Evolutionary conservation across 1,140 invertebrate species (phyloP).

Genomic region (Trialeurodes vaporariorum): DNA sequence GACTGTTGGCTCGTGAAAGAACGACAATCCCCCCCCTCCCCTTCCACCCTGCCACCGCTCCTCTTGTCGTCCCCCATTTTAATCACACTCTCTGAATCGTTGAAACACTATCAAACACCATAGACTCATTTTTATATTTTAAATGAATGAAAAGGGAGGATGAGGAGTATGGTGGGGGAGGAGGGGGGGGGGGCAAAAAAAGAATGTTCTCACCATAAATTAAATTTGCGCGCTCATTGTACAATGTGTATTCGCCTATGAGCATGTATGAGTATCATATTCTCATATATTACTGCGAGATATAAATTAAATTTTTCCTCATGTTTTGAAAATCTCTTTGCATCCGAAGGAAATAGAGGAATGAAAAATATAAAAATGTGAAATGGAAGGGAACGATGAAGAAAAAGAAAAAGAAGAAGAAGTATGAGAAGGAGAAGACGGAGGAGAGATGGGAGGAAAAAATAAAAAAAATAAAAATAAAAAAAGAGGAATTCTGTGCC

Average conservation of each 20-base stretch:
- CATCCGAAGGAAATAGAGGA: background rate
- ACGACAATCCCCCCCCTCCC: no score
- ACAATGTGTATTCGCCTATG: background rate
- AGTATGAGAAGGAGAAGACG: no score
- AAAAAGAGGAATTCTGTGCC: background rate
- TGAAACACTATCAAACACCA: no score
- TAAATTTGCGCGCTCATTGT: background rate
- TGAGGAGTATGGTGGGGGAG: no score
- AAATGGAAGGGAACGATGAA: background rate
- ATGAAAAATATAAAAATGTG: background rate
- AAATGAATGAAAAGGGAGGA: no score
- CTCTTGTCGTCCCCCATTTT: no score
- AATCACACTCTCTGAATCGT: no score
- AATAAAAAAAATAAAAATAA: background rate
- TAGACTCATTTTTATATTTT: no score
- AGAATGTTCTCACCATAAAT: background rate
- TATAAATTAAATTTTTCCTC: constrained; percentile 1
- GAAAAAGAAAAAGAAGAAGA: background rate
- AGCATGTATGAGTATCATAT: background rate
- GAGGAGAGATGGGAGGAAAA: no score
- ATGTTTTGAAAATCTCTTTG: background rate
- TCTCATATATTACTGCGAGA: background rate
- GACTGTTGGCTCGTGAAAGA: no score
- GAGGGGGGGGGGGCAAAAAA: no score
- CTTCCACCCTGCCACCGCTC: no score